Evolutionary conservation across 2,797 vertebrate genomes (phyloP), one percentile per base, ranked within the genome.

Genomic region (Lutjanus campechanus): DNA sequence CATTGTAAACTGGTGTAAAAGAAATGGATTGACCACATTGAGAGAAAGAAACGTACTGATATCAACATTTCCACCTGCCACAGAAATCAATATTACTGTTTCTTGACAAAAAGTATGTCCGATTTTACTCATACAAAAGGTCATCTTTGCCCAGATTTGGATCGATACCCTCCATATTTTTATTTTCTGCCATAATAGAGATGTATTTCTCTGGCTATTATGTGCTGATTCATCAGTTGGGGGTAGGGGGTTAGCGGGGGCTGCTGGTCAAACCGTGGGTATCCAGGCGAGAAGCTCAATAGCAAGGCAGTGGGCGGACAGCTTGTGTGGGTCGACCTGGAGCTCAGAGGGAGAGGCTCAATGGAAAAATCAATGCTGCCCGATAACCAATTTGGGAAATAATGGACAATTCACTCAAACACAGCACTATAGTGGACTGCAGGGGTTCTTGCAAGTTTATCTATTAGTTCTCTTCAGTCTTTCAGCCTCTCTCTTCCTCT

Each of bases 371-470:
- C 95, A 94, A 95, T 96, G 88, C 41, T 15, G 82, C 76, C 91
- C 87, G 53, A 95, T 94, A 94, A 94, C 81, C 91, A 94, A 94
- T 94, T 91, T 90, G 69, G 87, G 83, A 92, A 92, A 91, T 92
- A 94, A 94, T 91, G 89, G 89, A 91, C 88, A 89, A 93, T 94
- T 93, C 88, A 89, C 69, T 90, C 85, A 82, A 83, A 92, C 81
- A 83, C 77, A 85, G 84, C 82, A 69, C 83, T 83, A 67, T 74
- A 79, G 77, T 65, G 74, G 76, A 85, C 89, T 82, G 71, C 54
- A 69, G 79, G 83, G 84, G 44, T 69, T 36, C 83, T 13, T 69
- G 71, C 59, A 64, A 79, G 72, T 89, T 93, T 85, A 89, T 90
- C 86, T 76, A 73, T 90, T 79, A 74, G 58, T 85, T 79, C 61